These are phyloP conservation scores for Harpalus rufipes DNA, from an alignment of 2,888 invertebrate species.

Conservation along the genomic window DNA sequence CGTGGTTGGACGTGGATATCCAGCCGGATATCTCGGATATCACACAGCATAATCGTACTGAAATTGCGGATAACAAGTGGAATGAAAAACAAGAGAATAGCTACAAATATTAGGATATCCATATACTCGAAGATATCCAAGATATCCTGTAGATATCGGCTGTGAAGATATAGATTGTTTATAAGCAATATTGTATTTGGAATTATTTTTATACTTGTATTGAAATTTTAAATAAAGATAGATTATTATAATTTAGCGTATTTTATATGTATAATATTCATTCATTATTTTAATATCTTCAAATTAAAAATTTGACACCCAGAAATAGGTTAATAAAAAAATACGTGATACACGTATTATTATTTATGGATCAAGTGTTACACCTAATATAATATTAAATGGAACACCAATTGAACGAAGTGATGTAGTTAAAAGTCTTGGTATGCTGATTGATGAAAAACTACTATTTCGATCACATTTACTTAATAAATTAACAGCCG, in stretches of 20 bases:
- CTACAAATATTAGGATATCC: conserved; percentile 31
- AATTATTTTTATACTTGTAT: conserved; percentile 13
- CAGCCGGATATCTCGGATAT: conserved; percentile 69
- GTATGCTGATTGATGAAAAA: too few relatives aligned
- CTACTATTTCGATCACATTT: too few relatives aligned
- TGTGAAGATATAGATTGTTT: not conserved
- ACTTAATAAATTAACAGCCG: too few relatives aligned
- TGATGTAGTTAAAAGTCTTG: too few relatives aligned
- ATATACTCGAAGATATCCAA: not conserved
- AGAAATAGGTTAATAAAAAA: too few relatives aligned
- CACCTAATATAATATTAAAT: too few relatives aligned
- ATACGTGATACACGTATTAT: too few relatives aligned
- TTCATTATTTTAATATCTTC: too few relatives aligned
- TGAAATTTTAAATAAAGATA: not conserved
- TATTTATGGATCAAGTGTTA: too few relatives aligned
- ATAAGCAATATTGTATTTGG: conserved; percentile 3
- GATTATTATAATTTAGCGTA: not conserved
- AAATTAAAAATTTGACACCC: too few relatives aligned
- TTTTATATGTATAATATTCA: not conserved
- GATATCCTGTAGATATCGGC: not conserved
- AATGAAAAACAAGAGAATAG: conserved; percentile 71
- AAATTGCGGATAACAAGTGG: conserved; percentile 72
- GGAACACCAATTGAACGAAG: too few relatives aligned
- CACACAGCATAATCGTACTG: conserved; percentile 68
- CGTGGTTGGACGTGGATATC: conserved; percentile 72